These are phyloP conservation scores for Hesperia comma DNA, from an alignment of 2,888 invertebrate genomes.

Conservation along the genomic window DNA sequence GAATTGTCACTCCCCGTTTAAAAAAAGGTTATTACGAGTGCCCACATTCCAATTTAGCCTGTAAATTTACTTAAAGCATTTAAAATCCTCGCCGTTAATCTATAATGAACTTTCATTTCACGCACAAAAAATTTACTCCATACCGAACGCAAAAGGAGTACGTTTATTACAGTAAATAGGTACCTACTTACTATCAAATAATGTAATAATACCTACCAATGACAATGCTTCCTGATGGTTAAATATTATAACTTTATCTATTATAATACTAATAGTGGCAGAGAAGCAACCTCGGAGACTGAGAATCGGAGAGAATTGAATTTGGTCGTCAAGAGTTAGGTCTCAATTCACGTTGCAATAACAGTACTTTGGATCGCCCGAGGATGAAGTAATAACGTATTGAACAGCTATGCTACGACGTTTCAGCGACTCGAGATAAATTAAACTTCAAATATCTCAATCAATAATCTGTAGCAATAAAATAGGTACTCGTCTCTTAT, in stretches of 20 bases:
- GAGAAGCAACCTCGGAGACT: neutral
- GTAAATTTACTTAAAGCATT: no score
- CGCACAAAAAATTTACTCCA: no score
- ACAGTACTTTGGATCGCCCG: neutral
- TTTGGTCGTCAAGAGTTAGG: constrained; percentile 4
- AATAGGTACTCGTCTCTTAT: no score
- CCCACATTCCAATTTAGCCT: no score
- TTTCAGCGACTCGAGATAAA: constrained; percentile 7
- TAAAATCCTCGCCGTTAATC: no score
- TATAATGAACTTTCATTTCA: no score
- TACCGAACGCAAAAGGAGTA: no score
- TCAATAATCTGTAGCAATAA: neutral
- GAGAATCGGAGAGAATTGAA: constrained; percentile 8
- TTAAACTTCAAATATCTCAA: constrained; percentile 4
- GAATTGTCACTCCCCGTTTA: no score
- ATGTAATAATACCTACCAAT: no score
- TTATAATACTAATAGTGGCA: constrained; percentile 6
- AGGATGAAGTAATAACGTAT: constrained; percentile 10
- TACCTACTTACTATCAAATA: no score
- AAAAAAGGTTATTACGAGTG: no score
- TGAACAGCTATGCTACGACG: neutral
- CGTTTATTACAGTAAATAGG: no score
- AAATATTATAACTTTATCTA: constrained; percentile 5
- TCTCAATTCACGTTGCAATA: constrained; percentile 3
- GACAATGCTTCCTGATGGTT: neutral